Conservation (phyloP, 2,888 invertebrate species). For the Parnassius apollo region DNA sequence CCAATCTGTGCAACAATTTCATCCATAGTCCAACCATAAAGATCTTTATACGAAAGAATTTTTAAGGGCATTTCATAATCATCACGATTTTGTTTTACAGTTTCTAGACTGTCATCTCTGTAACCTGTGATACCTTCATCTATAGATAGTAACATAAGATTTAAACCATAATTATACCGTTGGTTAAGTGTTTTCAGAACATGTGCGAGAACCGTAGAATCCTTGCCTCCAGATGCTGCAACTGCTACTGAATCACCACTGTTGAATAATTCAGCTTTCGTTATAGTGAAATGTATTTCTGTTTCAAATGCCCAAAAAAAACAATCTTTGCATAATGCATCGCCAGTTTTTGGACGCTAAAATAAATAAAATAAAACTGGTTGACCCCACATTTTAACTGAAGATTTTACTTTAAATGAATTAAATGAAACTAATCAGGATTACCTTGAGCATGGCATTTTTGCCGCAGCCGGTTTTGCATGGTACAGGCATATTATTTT, state of each 20-base stretch:
- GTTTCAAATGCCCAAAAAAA: constrained; percentile 96
- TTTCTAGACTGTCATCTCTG: constrained; percentile 97
- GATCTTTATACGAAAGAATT: constrained; percentile 97
- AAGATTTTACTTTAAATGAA: too few relatives aligned
- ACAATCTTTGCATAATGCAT: constrained; percentile 96
- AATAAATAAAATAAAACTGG: constrained; percentile 35
- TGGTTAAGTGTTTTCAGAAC: constrained; percentile 95
- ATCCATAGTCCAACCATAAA: constrained; percentile 99
- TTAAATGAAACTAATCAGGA: not conserved
- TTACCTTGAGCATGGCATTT: constrained; percentile 88
- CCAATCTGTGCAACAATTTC: constrained; percentile 93
- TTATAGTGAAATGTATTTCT: constrained; percentile 96
- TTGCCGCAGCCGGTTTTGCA: constrained; percentile 88
- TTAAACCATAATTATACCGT: constrained; percentile 93
- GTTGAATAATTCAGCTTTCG: constrained; percentile 89
- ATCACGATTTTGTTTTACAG: constrained; percentile 95
- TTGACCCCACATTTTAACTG: too few relatives aligned
- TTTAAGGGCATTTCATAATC: constrained; percentile 97
- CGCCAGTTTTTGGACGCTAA: constrained; percentile 94
- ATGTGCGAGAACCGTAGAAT: constrained; percentile 98
- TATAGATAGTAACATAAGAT: constrained; percentile 95
- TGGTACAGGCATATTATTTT: constrained; percentile 81
- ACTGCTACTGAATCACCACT: constrained; percentile 93
- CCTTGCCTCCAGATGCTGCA: constrained; percentile 96
- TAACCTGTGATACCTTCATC: constrained; percentile 99